These are phyloP conservation scores for Gastracanthus pulcherrimus DNA, from an alignment of 2,888 invertebrate species.

Conservation along the genomic window DNA sequence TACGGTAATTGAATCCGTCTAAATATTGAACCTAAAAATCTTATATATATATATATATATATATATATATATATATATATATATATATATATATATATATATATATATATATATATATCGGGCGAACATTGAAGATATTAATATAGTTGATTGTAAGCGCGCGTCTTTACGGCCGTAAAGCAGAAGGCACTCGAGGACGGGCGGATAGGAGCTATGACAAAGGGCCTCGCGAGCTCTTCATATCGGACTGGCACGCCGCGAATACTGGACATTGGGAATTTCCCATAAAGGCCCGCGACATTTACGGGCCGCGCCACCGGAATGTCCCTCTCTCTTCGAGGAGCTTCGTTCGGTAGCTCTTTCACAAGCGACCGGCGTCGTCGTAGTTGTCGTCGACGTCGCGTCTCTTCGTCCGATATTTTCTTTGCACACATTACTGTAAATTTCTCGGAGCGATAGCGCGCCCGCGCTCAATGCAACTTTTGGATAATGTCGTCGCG, in stretches of 20 bases:
- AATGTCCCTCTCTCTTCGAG: slow-evolving; percentile 6
- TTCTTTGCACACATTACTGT: neutral
- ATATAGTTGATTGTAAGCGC: slow-evolving; percentile 33
- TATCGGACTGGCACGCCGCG: slow-evolving; percentile 19
- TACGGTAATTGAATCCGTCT: no score
- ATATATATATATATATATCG: neutral
- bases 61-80: neutral
- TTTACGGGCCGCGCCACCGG: neutral
- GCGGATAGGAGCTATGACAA: slow-evolving; percentile 15
- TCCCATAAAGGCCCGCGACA: slow-evolving; percentile 16
- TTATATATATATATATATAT: no score
- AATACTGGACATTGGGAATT: slow-evolving; percentile 41
- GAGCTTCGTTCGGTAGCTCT: neutral
- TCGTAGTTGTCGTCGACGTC: no score
- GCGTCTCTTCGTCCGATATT: neutral
- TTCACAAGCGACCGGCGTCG: neutral
- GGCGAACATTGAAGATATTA: neutral
- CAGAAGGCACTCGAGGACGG: neutral
- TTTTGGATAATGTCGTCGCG: neutral
- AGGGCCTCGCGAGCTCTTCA: slow-evolving; percentile 30
- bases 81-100: no score
- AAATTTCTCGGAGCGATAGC: slow-evolving; percentile 4
- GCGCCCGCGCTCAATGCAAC: neutral
- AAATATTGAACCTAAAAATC: no score
- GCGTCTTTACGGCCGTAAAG: slow-evolving; percentile 26